Evolutionary conservation across 2,888 invertebrate genomes (phyloP).

Genomic region (Scrobipalpa atriplicella): DNA sequence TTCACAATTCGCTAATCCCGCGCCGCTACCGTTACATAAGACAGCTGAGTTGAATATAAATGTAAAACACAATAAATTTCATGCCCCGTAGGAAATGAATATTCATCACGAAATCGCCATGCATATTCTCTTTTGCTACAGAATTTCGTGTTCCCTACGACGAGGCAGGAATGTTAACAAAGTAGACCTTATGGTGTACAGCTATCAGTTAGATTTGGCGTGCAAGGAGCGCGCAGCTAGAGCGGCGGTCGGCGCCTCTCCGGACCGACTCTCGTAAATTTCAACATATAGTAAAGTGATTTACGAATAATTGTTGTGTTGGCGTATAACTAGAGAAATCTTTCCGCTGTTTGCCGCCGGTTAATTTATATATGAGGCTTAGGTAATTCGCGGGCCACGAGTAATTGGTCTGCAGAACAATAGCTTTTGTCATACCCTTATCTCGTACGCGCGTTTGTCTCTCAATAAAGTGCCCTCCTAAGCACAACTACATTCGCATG

Average conservation of each 20-base stretch:
- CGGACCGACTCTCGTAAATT: constrained; percentile 77
- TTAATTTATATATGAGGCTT: constrained; percentile 83
- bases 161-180: constrained; percentile 48
- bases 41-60: constrained; percentile 82
- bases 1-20: constrained; percentile 81
- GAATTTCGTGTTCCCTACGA: constrained; percentile 71
- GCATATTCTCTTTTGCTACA: constrained; percentile 81
- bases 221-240: constrained; percentile 49
- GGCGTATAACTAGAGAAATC: constrained; percentile 83
- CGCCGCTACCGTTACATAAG: constrained; percentile 82
- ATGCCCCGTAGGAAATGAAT: constrained; percentile 83
- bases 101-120: constrained; percentile 83
- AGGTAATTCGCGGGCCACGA: constrained; percentile 81
- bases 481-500: constrained; percentile 67
- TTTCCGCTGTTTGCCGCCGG: constrained; percentile 82
- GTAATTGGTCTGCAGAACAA: constrained; percentile 82
- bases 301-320: constrained; percentile 83
- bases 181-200: constrained; percentile 62
- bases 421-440: constrained; percentile 82
- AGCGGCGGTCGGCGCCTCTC: constrained; percentile 64
- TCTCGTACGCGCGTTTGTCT: constrained; percentile 74
- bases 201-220: constrained; percentile 64
- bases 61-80: constrained; percentile 84
- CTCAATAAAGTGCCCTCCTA: constrained; percentile 66
- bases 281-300: constrained; percentile 84